These are phyloP conservation scores for Brachionus asplanchnoidis DNA, from an alignment of 1,140 invertebrate species.

Conservation along the genomic window DNA sequence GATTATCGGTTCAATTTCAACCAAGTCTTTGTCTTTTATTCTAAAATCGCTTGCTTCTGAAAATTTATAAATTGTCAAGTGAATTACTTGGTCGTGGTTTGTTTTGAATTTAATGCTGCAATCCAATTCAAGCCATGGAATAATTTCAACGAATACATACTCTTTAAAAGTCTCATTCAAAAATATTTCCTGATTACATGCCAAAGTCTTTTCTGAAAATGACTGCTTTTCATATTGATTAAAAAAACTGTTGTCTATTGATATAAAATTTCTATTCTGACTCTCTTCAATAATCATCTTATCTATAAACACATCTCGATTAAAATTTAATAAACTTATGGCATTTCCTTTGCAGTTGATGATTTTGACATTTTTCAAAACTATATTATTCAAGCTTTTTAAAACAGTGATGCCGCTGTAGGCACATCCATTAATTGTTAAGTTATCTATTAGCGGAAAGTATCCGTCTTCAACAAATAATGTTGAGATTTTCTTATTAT, in stretches of 20 bases:
- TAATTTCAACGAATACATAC: neutral
- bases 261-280: neutral
- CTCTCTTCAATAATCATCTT: neutral
- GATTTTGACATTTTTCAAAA: neutral
- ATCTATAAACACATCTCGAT: neutral
- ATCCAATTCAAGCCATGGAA: neutral
- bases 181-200: neutral
- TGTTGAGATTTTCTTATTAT: neutral
- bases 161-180: neutral
- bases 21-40: neutral
- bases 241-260: neutral
- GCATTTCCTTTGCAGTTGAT: neutral
- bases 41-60: neutral
- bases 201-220: neutral
- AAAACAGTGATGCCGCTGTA: neutral
- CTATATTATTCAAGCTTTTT: neutral
- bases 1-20: neutral
- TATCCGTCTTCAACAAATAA: neutral
- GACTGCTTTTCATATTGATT: neutral
- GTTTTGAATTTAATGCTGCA: neutral
- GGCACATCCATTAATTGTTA: neutral
- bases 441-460: neutral
- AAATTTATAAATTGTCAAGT: neutral
- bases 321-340: neutral
- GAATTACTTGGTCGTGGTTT: neutral